A percentile compares a stretch with the other conserved stretches of the same genome.
These are phyloP conservation scores for Sminthurinus aureus DNA, from an alignment of 2,888 invertebrate genomes.

Conservation along the genomic window DNA sequence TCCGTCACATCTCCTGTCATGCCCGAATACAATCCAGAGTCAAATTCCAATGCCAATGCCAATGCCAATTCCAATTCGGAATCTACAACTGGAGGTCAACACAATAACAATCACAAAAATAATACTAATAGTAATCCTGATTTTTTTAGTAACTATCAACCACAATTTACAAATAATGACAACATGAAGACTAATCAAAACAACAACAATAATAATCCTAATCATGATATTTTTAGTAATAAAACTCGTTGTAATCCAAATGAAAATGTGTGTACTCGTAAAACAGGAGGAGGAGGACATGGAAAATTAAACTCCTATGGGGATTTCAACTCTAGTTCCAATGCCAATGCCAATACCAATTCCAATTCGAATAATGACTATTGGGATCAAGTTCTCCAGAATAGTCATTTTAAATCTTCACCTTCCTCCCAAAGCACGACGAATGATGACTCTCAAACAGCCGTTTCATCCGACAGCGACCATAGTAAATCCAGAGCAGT, in stretches of 20 bases:
- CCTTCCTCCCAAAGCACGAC: slow-evolving; percentile 22
- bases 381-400: slow-evolving; percentile 56
- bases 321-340: slow-evolving; percentile 40
- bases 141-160: no score
- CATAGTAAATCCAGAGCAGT: slow-evolving; percentile 51
- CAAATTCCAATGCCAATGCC: not conserved
- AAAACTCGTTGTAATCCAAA: not conserved
- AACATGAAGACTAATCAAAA: not conserved
- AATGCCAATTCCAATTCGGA: no score
- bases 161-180: not conserved
- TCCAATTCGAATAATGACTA: slow-evolving; percentile 28
- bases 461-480: slow-evolving; percentile 45
- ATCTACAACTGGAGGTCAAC: no score
- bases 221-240: not conserved
- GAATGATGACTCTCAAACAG: slow-evolving; percentile 29
- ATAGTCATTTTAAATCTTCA: slow-evolving; percentile 11
- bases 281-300: not conserved
- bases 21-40: not conserved
- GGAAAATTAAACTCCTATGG: not conserved
- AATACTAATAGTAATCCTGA: no score
- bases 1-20: slow-evolving; percentile 42
- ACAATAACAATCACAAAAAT: no score
- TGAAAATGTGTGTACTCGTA: not conserved
- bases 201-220: not conserved
- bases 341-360: slow-evolving; percentile 42